Evolutionary conservation across 2,113 vertebrate species (phyloP).

Genomic region (Crotophaga sulcirostris): DNA sequence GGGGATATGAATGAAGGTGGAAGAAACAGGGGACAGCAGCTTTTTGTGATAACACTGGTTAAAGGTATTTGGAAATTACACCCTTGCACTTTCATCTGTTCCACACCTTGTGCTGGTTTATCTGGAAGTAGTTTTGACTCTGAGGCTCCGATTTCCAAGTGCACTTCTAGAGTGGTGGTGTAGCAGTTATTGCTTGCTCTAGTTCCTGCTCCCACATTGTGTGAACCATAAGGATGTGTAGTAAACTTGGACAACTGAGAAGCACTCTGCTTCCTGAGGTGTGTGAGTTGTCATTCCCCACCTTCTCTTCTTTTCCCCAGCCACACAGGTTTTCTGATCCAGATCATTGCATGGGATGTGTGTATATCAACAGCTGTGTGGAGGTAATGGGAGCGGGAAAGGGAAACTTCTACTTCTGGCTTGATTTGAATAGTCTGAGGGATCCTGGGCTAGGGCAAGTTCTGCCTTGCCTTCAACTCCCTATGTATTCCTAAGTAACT

Average conservation of each 20-base stretch:
- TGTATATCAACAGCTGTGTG: neutral
- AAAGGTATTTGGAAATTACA: neutral
- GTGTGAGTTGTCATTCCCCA: neutral
- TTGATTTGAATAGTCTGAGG: neutral
- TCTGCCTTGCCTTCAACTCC: neutral
- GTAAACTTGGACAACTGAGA: accelerated
- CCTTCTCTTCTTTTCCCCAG: neutral
- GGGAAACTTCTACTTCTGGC: neutral
- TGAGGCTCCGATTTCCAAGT: neutral
- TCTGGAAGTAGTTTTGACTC: neutral
- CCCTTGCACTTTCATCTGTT: neutral
- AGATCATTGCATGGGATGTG: neutral
- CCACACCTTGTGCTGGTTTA: accelerated
- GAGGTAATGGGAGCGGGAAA: neutral
- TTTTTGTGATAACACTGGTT: neutral
- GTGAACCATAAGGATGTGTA: neutral
- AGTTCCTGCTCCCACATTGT: neutral
- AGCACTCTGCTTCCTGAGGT: neutral
- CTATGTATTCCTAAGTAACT: neutral
- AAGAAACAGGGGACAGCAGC: neutral
- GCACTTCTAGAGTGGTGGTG: neutral
- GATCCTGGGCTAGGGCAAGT: neutral
- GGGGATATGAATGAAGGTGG: neutral
- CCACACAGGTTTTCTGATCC: neutral
- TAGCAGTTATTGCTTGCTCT: neutral